A percentile compares a stretch with the other conserved stretches of the same genome.
Evolutionary conservation across 2,888 invertebrate genomes (phyloP).

Genomic region (Eilema sororculum): DNA sequence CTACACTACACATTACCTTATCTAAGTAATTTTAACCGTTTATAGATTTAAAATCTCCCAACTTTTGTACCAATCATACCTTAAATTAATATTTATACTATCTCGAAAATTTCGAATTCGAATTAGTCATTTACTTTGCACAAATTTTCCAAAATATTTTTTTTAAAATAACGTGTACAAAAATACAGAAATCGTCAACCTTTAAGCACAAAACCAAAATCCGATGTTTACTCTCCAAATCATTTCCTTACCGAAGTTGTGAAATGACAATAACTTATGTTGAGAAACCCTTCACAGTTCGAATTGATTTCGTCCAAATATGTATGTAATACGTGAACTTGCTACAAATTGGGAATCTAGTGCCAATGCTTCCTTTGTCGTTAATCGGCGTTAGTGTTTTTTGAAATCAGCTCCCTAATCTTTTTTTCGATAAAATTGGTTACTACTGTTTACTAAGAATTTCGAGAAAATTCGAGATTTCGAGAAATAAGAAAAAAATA

Average conservation of each 20-base stretch:
- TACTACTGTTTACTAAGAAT: constrained; percentile 6
- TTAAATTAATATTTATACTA: not conserved
- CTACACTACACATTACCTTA: not conserved
- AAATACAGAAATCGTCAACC: constrained; percentile 27
- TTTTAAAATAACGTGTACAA: not conserved
- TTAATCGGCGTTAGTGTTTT: constrained; percentile 41
- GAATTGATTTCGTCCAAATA: constrained; percentile 50
- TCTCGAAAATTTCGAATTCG: not conserved
- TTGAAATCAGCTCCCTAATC: constrained; percentile 39
- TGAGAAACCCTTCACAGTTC: constrained; percentile 48
- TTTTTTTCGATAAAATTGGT: constrained; percentile 40
- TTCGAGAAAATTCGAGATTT: not conserved
- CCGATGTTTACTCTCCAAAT: constrained; percentile 37
- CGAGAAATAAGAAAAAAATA: not conserved
- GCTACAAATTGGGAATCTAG: constrained; percentile 63
- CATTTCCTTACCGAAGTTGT: constrained; percentile 70
- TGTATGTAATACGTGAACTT: constrained; percentile 52
- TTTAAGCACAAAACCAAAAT: constrained; percentile 31
- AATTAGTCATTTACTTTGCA: not conserved
- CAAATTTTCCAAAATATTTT: not conserved
- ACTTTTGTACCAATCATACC: not conserved
- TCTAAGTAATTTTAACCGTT: not conserved
- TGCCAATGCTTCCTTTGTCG: constrained; percentile 62
- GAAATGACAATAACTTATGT: constrained; percentile 78
- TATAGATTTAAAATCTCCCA: not conserved